These are phyloP conservation scores for Sciurus niger DNA, from an alignment of 2,113 vertebrate species.

Conservation along the genomic window DNA sequence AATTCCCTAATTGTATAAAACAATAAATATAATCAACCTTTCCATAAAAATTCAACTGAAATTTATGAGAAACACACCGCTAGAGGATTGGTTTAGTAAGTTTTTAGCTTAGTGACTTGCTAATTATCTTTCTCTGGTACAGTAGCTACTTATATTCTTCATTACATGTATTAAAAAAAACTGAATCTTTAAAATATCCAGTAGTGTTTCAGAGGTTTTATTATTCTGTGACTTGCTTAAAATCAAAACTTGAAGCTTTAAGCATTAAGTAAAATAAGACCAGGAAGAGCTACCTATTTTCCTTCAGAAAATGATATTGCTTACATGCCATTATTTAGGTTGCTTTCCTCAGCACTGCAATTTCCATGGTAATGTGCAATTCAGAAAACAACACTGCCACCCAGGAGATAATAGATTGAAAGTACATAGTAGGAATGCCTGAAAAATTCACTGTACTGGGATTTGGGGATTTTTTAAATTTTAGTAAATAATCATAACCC, in stretches of 20 bases:
- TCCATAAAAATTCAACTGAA: conserved; percentile 49
- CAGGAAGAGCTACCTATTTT: background rate
- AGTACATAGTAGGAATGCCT: background rate
- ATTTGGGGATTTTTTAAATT: no score
- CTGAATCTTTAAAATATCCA: background rate
- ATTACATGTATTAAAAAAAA: background rate
- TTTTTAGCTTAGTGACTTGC: background rate
- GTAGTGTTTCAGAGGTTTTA: background rate
- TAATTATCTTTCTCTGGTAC: background rate
- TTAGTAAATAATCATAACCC: no score
- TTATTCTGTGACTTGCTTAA: background rate
- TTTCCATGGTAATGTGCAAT: conserved; percentile 62
- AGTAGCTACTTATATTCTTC: background rate
- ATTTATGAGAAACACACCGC: background rate
- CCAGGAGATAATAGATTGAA: conserved; percentile 75
- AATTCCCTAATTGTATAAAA: background rate
- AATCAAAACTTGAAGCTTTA: conserved; percentile 5
- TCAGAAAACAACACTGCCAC: conserved; percentile 86
- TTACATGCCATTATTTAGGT: background rate
- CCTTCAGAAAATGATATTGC: conserved; percentile 18
- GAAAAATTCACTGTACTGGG: background rate
- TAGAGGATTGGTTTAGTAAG: background rate
- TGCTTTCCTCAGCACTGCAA: background rate
- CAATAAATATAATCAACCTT: conserved; percentile 42
- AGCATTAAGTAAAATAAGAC: conserved; percentile 49